Conservation (phyloP, 2,888 invertebrate genomes). For the Tenodera sinensis region DNA sequence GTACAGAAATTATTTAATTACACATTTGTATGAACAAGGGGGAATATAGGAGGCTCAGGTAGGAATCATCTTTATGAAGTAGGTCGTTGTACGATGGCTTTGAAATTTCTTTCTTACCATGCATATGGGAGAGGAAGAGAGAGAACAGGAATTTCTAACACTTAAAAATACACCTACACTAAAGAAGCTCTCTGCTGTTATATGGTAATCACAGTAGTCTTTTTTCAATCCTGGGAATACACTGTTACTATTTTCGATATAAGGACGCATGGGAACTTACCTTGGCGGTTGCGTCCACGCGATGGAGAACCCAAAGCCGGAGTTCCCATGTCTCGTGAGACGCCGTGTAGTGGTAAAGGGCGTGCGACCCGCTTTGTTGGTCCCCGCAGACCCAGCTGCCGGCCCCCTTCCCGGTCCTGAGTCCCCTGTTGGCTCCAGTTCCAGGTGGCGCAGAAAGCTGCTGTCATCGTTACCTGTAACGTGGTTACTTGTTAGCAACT, state of each 20-base stretch:
- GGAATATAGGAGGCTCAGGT: too few relatives aligned
- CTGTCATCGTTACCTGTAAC: conserved; percentile 26
- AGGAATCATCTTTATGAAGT: too few relatives aligned
- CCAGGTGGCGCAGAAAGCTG: conserved; percentile 62
- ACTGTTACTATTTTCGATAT: neutral
- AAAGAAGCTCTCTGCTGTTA: too few relatives aligned
- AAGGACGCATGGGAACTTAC: conserved; percentile 31
- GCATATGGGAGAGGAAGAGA: too few relatives aligned
- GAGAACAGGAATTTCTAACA: too few relatives aligned
- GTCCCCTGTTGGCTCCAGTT: conserved; percentile 72
- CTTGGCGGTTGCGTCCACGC: conserved; percentile 85
- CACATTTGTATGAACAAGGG: too few relatives aligned
- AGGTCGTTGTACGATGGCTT: too few relatives aligned
- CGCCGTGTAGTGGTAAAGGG: conserved; percentile 79
- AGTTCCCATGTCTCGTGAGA: conserved; percentile 45
- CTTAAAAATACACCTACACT: too few relatives aligned
- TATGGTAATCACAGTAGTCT: too few relatives aligned
- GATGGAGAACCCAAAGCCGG: conserved; percentile 81
- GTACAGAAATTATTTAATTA: too few relatives aligned
- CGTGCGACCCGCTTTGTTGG: conserved; percentile 64
- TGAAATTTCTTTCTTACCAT: too few relatives aligned
- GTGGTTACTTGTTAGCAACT: neutral
- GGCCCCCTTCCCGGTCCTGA: conserved; percentile 53
- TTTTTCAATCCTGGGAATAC: neutral
- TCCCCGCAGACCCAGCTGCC: conserved; percentile 41